Conservation (phyloP, 2,797 vertebrate species). For the Poeciliopsis turneri region DNA sequence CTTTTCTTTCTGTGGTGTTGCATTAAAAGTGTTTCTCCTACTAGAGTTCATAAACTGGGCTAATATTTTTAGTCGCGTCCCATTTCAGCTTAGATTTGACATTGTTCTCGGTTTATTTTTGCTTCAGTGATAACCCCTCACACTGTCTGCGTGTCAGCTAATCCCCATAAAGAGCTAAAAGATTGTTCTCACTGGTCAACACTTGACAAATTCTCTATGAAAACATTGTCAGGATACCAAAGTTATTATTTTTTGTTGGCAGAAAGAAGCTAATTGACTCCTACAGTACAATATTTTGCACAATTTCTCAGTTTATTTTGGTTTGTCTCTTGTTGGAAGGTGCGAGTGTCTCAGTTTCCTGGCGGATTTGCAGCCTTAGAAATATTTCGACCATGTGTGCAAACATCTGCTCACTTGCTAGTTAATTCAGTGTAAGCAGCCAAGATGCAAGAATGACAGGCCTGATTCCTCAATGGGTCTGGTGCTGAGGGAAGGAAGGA, state of each 20-base stretch:
- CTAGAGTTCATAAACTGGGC: conserved; percentile 72
- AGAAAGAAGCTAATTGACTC: neutral
- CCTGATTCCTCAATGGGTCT: conserved; percentile 71
- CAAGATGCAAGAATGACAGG: conserved; percentile 62
- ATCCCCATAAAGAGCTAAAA: neutral
- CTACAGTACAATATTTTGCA: neutral
- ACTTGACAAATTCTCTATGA: neutral
- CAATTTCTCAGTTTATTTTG: neutral
- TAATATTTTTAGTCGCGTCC: conserved; percentile 82
- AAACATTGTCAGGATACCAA: neutral
- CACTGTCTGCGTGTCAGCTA: neutral
- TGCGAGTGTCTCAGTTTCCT: conserved; percentile 33
- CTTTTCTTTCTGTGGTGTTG: neutral
- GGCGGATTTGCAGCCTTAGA: conserved; percentile 54
- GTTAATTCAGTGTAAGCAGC: conserved; percentile 62
- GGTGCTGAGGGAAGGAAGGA: conserved; percentile 30
- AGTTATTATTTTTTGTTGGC: neutral
- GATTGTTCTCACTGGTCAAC: neutral
- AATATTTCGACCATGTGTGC: conserved; percentile 32
- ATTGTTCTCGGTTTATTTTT: conserved; percentile 51
- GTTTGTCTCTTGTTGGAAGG: conserved; percentile 5
- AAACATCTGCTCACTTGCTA: conserved; percentile 65
- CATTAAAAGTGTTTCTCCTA: conserved; percentile 29
- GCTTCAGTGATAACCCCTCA: conserved; percentile 16
- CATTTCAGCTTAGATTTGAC: conserved; percentile 74